phyloP scores from a whole-genome alignment of 2,797 vertebrate species.

The Orientallactaga sibirica region DNA sequence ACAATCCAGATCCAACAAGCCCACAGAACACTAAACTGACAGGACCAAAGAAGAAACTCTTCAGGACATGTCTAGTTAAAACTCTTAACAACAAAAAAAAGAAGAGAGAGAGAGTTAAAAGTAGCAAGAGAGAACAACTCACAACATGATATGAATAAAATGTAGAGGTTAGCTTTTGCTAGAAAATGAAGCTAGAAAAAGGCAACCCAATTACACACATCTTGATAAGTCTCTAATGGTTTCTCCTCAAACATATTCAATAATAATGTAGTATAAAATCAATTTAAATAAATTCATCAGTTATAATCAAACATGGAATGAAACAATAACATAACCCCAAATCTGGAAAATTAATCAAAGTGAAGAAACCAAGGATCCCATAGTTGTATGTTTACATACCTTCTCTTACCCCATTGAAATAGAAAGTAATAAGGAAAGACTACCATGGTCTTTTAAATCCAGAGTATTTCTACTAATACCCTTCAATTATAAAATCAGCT shows the following conservation, averaged over 20 bases:
- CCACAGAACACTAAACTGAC: too few relatives aligned
- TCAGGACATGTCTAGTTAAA: too few relatives aligned
- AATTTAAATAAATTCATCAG: background rate
- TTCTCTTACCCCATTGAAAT: background rate
- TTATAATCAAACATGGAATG: background rate
- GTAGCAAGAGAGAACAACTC: too few relatives aligned
- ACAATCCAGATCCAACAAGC: too few relatives aligned
- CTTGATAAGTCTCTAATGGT: background rate
- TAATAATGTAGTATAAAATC: background rate
- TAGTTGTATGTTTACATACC: background rate
- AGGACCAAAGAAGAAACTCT: too few relatives aligned
- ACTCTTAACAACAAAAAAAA: too few relatives aligned
- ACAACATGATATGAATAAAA: background rate
- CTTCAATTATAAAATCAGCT: constrained; percentile 5
- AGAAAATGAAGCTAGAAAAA: background rate
- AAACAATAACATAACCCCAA: background rate
- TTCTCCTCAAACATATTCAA: background rate
- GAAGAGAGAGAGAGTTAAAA: too few relatives aligned
- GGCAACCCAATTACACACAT: background rate
- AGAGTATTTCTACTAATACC: background rate
- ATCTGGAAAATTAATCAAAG: background rate
- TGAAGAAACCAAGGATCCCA: background rate
- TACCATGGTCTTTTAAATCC: background rate
- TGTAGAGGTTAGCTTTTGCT: background rate
- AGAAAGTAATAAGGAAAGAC: background rate